These are phyloP conservation scores for Syrista parreyssii DNA, from an alignment of 2,888 invertebrate genomes.

Conservation along the genomic window DNA sequence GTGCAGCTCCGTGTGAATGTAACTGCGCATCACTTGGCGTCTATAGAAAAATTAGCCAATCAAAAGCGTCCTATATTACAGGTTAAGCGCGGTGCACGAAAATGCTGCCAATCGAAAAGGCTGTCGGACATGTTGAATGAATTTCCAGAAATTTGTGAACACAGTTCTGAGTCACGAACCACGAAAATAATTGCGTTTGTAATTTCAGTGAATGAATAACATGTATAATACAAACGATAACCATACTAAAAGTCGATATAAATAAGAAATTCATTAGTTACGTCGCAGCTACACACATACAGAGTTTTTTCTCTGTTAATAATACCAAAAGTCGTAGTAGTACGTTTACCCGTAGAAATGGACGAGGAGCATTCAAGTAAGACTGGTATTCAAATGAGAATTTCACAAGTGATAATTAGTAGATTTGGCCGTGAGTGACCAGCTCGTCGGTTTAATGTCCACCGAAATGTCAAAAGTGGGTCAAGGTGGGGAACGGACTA, in stretches of 20 bases:
- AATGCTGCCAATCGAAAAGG: background rate
- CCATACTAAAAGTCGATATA: background rate
- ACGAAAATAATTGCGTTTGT: background rate
- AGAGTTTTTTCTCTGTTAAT: background rate
- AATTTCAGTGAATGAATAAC: background rate
- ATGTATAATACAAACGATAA: background rate
- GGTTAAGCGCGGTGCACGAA: background rate
- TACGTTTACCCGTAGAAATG: constrained; percentile 8
- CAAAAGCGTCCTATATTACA: background rate
- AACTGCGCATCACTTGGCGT: background rate
- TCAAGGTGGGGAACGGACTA: background rate
- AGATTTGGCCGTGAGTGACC: background rate
- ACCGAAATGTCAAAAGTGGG: background rate
- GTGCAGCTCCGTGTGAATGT: background rate
- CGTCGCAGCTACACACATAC: background rate
- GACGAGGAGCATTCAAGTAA: constrained; percentile 7
- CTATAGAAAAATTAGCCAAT: background rate
- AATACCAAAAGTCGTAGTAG: background rate
- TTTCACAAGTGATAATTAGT: constrained; percentile 14
- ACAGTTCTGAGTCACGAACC: background rate
- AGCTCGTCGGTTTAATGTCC: background rate
- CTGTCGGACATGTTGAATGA: too few species aligned
- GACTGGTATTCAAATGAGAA: constrained; percentile 21
- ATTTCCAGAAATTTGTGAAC: background rate
- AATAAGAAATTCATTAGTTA: background rate